Base-by-base conservation (phyloP, 2,888 invertebrate genomes). In the Euphydryas editha region DNA sequence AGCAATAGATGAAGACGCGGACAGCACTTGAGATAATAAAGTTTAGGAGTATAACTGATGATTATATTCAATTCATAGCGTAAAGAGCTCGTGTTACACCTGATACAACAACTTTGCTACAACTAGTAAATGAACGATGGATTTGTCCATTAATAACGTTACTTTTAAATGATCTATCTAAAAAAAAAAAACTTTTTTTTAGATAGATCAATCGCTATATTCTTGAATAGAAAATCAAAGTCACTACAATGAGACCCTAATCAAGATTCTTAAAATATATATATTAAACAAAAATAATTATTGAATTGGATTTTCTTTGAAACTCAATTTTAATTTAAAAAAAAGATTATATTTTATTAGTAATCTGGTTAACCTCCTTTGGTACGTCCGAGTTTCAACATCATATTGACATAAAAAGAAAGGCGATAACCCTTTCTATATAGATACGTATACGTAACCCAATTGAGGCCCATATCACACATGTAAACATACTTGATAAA, bases 61-160 rank as follows among this genome's bases (percentile, higher is more conserved):
- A 85, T 86, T 86, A n/a, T n/a, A 44, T 15, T 75, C 83, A 78
- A 78, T 81, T 76, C 78, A 86, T 83, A 85, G 79, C 71, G 75
- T 76, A 81, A 79, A 80, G 80, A 20, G 51, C 75, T 73, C 73
- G 55, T 36, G 67, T 51, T 54, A 71, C 87, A 89, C 83, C 87
- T 88, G 89, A 83, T 78, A 75, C 73, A 86, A 88, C 81, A 86
- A 69, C 69, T 73, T 72, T 70, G 79, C 0, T 30, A 80, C 83
- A 85, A 85, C 81, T 73, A 74, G 78, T 80, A 86, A 79, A 84
- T 83, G 85, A 87, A 17, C 36, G 15, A 54, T 15, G 21, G 7
- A 24, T 30, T 51, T 15, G 49, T 24, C 24, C 49, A 20, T 51
- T 51, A 51, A n/a, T 24, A 51, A n/a, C 30, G 8, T 30, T 30